A percentile compares a stretch with the other conserved stretches of the same genome.
These are phyloP conservation scores for Drosophila sulfurigaster DNA, from an alignment of 1,140 invertebrate species.

Conservation along the genomic window DNA sequence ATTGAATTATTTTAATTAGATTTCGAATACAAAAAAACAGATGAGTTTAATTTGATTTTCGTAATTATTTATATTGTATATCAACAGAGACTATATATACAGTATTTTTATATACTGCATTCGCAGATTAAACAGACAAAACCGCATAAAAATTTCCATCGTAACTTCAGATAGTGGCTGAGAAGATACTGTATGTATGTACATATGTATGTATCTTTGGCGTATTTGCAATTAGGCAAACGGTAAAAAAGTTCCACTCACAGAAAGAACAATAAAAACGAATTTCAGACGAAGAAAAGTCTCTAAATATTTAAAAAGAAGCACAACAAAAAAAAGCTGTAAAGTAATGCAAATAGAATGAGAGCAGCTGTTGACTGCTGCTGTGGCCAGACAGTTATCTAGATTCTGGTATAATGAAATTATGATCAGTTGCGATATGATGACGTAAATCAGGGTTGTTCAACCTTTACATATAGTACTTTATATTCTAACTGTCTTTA, in stretches of 20 bases:
- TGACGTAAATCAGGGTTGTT: too few relatives aligned
- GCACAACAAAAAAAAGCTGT: neutral
- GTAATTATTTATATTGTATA: neutral
- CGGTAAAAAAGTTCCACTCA: neutral
- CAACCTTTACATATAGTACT: neutral
- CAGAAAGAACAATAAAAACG: neutral
- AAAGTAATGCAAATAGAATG: neutral
- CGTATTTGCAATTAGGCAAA: too few relatives aligned
- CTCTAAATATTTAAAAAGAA: neutral
- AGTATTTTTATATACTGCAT: neutral
- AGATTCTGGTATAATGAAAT: neutral
- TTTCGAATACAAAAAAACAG: neutral
- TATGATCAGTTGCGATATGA: neutral
- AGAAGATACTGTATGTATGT: neutral
- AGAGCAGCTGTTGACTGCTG: too few relatives aligned
- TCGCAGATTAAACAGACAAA: too few relatives aligned
- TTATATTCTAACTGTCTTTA: neutral
- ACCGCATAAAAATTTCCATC: too few relatives aligned
- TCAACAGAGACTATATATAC: neutral
- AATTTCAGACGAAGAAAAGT: neutral
- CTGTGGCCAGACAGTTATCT: neutral
- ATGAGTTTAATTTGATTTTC: neutral
- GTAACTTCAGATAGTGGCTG: neutral
- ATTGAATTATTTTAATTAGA: neutral
- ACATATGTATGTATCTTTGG: too few relatives aligned